Base-by-base conservation (phyloP, 2,113 vertebrate genomes). In the Nibea albiflora region DNA sequence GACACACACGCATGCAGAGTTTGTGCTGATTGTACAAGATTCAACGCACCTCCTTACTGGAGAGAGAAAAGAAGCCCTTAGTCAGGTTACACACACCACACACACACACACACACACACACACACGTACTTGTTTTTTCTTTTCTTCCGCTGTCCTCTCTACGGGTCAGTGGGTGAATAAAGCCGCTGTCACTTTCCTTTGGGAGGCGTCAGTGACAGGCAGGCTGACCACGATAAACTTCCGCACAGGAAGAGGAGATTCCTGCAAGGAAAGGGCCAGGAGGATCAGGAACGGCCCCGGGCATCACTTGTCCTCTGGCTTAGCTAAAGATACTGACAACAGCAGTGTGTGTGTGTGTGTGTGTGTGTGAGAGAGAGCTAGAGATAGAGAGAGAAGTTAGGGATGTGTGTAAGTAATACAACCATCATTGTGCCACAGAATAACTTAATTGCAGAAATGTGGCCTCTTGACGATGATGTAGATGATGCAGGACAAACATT, bases 111-210 rank as follows among this genome's bases (percentile, higher is more conserved):
- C 42, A 78, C 61, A 80, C 70, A 88, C 81, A 87, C 58, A 85
- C 77, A 69, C 67, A 61, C 46, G 1, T 4, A 50, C 49, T 81
- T 73, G 47, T 70, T 76, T 72, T 84, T 88, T 74, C 77, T 89
- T 57, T 78, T 85, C 65, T 84, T 80, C 86, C 90, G 78, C 85
- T 93, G 91, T 94, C 89, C 85, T 92, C 90, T 93, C 94, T 49
- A 93, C 75, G 92, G 94, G 94, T 95, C 94, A 95, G 81, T 49
- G 93, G 89, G 81, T 93, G 90, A 92, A 91, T 92, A 93, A 91
- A 94, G 91, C 90, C 44, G 63, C 92, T 94, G 94, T 95, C 93
- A 93, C 93, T 93, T 93, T 94, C 89, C 91, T 92, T 73, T 87
- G 91, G 92, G 89, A 92, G 83, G 88, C 78, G n/a, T 83, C 89